Percentiles rank a stretch among this genome's conserved stretches.
phyloP scores from a whole-genome alignment of 2,888 invertebrate genomes.

The Eupithecia tripunctaria region DNA sequence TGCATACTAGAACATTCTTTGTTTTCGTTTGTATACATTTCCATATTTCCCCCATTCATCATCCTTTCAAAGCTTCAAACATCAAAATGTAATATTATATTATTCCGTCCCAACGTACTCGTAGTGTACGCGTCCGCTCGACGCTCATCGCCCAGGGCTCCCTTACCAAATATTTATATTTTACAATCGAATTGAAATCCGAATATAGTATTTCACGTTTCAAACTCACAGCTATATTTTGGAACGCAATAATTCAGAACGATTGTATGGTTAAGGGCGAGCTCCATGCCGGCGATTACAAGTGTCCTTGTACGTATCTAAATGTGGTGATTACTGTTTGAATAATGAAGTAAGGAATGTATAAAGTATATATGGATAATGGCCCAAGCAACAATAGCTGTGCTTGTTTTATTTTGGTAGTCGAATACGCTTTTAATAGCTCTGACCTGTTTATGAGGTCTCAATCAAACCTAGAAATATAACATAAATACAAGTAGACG shows the following conservation, averaged over 20 bases:
- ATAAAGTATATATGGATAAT: too few relatives aligned
- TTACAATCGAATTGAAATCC: constrained; percentile 37
- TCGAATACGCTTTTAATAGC: not conserved
- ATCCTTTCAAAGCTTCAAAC: not conserved
- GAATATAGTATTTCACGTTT: constrained; percentile 39
- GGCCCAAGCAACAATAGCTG: not conserved
- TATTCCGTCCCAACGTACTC: not conserved
- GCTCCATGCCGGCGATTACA: constrained; percentile 11
- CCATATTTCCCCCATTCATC: not conserved
- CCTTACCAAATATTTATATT: constrained; percentile 30
- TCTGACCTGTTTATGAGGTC: not conserved
- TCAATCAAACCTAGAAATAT: not conserved
- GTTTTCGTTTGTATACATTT: not conserved
- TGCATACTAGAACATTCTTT: not conserved
- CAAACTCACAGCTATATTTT: constrained; percentile 43
- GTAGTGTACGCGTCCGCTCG: not conserved
- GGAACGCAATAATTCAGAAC: constrained; percentile 48
- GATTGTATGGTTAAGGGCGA: constrained; percentile 42
- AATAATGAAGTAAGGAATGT: not conserved
- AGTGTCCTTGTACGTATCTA: not conserved
- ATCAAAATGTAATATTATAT: not conserved
- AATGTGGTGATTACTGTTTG: not conserved
- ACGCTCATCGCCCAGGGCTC: not conserved
- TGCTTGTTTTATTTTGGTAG: not conserved
- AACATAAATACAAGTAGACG: not conserved